Percentiles rank a stretch among this genome's conserved stretches.
Conservation (phyloP, 2,888 invertebrate genomes). For the Eumerus sabulonum region DNA sequence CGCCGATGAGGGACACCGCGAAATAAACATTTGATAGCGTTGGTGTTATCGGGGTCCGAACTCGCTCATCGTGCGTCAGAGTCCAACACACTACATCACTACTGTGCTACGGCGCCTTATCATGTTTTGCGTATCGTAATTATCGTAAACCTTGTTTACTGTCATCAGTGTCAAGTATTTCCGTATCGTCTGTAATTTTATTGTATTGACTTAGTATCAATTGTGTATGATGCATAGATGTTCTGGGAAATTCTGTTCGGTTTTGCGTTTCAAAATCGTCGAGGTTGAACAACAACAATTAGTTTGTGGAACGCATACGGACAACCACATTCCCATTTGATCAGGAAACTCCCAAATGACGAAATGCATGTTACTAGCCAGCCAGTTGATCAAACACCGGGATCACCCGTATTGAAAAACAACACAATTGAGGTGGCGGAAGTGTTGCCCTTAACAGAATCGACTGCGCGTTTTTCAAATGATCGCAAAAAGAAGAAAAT, state of each 20-base stretch:
- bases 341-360: constrained; percentile 47
- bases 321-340: constrained; percentile 25
- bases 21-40: no score
- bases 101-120: not conserved
- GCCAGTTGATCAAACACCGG: constrained; percentile 37
- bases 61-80: no score
- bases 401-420: constrained; percentile 3
- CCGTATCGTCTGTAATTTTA: constrained; percentile 16
- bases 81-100: not conserved
- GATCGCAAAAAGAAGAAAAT: not conserved
- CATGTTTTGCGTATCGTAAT: not conserved
- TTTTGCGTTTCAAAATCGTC: constrained; percentile 29
- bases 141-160: constrained; percentile 28
- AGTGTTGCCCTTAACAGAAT: no score
- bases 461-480: constrained; percentile 13
- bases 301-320: constrained; percentile 8
- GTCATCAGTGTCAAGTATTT: constrained; percentile 9
- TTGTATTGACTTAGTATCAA: constrained; percentile 26
- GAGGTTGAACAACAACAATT: no score
- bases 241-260: constrained; percentile 46
- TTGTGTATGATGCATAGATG: constrained; percentile 37
- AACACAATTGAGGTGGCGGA: no score
- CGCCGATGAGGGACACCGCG: no score
- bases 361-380: not conserved
- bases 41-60: no score